These are phyloP conservation scores for Holacanthella duospinosa DNA, from an alignment of 2,888 invertebrate species.

Conservation along the genomic window DNA sequence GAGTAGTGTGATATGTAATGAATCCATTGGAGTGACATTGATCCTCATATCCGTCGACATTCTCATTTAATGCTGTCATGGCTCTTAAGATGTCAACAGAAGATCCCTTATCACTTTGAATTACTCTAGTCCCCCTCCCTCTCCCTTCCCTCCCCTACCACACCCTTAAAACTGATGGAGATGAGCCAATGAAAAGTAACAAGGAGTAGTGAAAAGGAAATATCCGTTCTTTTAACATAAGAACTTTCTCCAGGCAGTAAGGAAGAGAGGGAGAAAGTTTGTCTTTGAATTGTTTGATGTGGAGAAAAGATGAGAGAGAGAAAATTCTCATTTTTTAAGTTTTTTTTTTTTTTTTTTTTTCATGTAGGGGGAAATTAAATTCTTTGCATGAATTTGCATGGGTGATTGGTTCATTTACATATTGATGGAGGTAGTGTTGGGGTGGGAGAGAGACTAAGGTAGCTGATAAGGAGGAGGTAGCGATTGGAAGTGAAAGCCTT, in stretches of 20 bases:
- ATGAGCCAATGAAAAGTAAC: neutral
- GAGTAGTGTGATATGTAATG: neutral
- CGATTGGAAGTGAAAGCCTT: slow-evolving; percentile 8
- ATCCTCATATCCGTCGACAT: neutral
- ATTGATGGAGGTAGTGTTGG: slow-evolving; percentile 37
- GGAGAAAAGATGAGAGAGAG: neutral
- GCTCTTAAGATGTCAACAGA: neutral
- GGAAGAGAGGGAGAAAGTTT: slow-evolving; percentile 9
- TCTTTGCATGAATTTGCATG: slow-evolving; percentile 40
- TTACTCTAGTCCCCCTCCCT: neutral
- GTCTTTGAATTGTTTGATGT: neutral
- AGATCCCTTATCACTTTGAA: slow-evolving; percentile 4
- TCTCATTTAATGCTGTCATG: slow-evolving; percentile 5
- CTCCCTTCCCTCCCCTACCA: too few relatives aligned
- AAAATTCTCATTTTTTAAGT: slow-evolving; percentile 8
- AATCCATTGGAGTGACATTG: neutral
- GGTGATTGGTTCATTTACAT: slow-evolving; percentile 40
- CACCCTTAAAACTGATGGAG: too few relatives aligned
- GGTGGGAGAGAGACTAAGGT: slow-evolving; percentile 29
- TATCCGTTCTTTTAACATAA: too few relatives aligned
- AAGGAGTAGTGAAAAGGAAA: neutral
- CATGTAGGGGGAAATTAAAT: slow-evolving; percentile 39
- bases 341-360: slow-evolving; percentile 7
- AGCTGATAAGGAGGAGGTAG: slow-evolving; percentile 35
- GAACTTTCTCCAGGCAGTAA: neutral